Percentiles rank a stretch among this genome's conserved stretches.
phyloP scores from a whole-genome alignment of 2,888 invertebrate genomes.

The Charanyca ferruginea region DNA sequence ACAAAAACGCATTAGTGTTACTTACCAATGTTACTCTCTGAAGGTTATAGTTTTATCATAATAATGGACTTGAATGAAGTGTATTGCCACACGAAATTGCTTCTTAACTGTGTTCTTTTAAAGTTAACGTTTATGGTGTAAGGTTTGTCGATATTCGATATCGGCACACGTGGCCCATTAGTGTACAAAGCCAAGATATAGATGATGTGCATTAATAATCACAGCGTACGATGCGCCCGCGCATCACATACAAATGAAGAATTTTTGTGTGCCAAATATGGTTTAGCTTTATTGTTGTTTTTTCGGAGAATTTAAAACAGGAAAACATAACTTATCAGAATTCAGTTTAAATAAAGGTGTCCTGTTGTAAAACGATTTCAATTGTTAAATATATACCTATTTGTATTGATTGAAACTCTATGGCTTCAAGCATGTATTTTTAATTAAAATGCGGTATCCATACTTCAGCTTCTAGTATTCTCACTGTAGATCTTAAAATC shows the following conservation, averaged over 20 bases:
- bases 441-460: too few species aligned
- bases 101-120: slow-evolving; percentile 39
- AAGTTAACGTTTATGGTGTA: slow-evolving; percentile 45
- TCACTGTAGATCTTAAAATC: not conserved
- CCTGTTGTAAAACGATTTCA: not conserved
- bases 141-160: slow-evolving; percentile 69
- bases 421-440: not conserved
- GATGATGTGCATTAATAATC: slow-evolving; percentile 71
- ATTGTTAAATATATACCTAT: not conserved
- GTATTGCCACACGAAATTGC: slow-evolving; percentile 31
- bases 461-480: too few species aligned
- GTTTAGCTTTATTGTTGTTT: slow-evolving; percentile 51
- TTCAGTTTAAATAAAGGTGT: slow-evolving; percentile 5
- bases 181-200: slow-evolving; percentile 72
- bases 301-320: slow-evolving; percentile 45
- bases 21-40: slow-evolving; percentile 75
- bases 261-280: slow-evolving; percentile 71
- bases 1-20: slow-evolving; percentile 85
- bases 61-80: slow-evolving; percentile 70
- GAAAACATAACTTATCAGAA: slow-evolving; percentile 19
- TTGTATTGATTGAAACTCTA: not conserved
- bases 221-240: slow-evolving; percentile 68
- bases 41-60: slow-evolving; percentile 80
- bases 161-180: slow-evolving; percentile 81
- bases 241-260: slow-evolving; percentile 71